Evolutionary conservation across 2,888 invertebrate species (phyloP).

Genomic region (Caenorhabditis becei): DNA sequence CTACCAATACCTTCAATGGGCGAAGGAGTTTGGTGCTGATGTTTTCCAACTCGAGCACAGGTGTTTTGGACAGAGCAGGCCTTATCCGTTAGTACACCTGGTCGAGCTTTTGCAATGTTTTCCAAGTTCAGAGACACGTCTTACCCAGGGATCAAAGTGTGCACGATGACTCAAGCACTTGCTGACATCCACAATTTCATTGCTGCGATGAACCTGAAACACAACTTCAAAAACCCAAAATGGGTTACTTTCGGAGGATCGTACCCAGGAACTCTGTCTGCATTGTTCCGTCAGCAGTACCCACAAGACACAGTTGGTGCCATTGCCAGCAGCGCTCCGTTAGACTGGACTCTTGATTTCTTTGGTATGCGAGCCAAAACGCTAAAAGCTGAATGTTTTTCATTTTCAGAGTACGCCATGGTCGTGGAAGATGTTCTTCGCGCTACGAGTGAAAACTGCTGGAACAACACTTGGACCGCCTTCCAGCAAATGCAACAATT

Average conservation of each 20-base stretch:
- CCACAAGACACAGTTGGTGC: constrained; percentile 72
- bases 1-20: constrained; percentile 67
- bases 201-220: constrained; percentile 85
- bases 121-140: constrained; percentile 88
- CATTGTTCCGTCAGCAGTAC: constrained; percentile 71
- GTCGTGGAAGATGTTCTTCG: constrained; percentile 70
- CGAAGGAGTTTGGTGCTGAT: constrained; percentile 71
- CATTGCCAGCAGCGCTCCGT: constrained; percentile 71
- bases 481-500: constrained; percentile 66
- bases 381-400: not conserved
- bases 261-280: constrained; percentile 86
- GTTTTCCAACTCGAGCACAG: constrained; percentile 77
- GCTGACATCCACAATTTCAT: constrained; percentile 92
- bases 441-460: constrained; percentile 60
- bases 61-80: constrained; percentile 74
- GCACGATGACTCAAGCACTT: constrained; percentile 85
- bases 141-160: constrained; percentile 88
- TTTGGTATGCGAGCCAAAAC: constrained; percentile 58
- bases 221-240: constrained; percentile 83
- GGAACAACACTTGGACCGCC: constrained; percentile 54
- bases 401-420: constrained; percentile 70
- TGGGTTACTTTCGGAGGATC: constrained; percentile 98
- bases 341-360: constrained; percentile 71
- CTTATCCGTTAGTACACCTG: constrained; percentile 58
- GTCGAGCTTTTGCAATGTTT: too few relatives aligned